phyloP scores from a whole-genome alignment of 2,113 vertebrate genomes.

The Patagioenas fasciata region DNA sequence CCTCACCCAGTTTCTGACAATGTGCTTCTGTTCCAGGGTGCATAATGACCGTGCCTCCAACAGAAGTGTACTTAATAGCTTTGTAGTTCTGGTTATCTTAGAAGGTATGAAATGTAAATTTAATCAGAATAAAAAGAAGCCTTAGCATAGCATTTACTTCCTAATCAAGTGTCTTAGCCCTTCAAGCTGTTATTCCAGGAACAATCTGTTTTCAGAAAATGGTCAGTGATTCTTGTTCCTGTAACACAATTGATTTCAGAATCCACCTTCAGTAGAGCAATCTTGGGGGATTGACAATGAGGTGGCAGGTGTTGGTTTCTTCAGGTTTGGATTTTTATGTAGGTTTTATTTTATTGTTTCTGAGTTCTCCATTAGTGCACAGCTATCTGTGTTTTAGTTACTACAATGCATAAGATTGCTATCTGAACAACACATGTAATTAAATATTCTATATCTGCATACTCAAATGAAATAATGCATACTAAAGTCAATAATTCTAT shows the following conservation, averaged over 20 bases:
- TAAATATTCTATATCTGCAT: neutral
- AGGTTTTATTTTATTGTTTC: neutral
- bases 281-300: rapidly evolving
- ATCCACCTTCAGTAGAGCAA: neutral
- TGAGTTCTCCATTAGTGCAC: neutral
- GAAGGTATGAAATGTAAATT: neutral
- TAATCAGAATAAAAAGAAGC: neutral
- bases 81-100: neutral
- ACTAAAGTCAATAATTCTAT: neutral
- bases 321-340: neutral
- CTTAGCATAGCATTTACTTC: neutral
- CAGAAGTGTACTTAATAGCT: neutral
- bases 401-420: neutral
- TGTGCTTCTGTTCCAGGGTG: neutral
- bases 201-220: neutral
- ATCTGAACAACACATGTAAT: neutral
- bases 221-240: neutral
- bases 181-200: neutral
- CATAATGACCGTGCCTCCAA: neutral
- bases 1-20: neutral
- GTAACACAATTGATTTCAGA: neutral
- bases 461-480: neutral
- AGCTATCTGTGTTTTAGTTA: neutral
- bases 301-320: neutral
- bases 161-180: neutral